Evolutionary conservation across 2,797 vertebrate species (phyloP).

Genomic region (Rachycentron canadum): DNA sequence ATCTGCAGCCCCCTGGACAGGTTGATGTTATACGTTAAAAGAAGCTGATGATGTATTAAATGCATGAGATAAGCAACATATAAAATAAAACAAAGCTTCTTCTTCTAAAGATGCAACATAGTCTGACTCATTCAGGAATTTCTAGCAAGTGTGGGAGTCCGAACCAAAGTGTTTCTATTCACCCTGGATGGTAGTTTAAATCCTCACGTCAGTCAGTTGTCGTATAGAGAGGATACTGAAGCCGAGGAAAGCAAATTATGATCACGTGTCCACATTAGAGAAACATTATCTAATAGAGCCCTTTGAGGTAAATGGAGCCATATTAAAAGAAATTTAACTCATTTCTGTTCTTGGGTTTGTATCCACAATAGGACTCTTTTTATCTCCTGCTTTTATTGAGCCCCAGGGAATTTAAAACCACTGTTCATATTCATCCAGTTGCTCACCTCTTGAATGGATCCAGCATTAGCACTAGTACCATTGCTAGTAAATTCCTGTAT

Average conservation of each 20-base stretch:
- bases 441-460: conserved; percentile 4
- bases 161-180: not conserved
- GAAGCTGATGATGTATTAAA: too few species aligned
- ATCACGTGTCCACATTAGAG: not conserved
- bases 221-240: not conserved
- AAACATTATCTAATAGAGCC: not conserved
- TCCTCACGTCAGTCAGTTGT: not conserved
- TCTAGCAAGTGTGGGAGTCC: too few species aligned
- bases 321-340: not conserved
- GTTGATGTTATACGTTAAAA: too few species aligned
- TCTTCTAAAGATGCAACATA: not conserved
- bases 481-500: not conserved
- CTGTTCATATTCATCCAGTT: conserved; percentile 2
- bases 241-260: not conserved
- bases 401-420: conserved; percentile 16
- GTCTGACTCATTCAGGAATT: too few species aligned
- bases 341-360: not conserved
- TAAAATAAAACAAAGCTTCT: too few species aligned
- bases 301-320: conserved; percentile 8
- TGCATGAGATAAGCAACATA: too few species aligned
- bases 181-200: not conserved
- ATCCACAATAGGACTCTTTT: not conserved
- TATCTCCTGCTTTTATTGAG: conserved; percentile 10
- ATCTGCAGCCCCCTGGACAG: not conserved
- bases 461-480: too few species aligned